phyloP scores from a whole-genome alignment of 1,140 invertebrate genomes.

The Oncopeltus fasciatus region DNA sequence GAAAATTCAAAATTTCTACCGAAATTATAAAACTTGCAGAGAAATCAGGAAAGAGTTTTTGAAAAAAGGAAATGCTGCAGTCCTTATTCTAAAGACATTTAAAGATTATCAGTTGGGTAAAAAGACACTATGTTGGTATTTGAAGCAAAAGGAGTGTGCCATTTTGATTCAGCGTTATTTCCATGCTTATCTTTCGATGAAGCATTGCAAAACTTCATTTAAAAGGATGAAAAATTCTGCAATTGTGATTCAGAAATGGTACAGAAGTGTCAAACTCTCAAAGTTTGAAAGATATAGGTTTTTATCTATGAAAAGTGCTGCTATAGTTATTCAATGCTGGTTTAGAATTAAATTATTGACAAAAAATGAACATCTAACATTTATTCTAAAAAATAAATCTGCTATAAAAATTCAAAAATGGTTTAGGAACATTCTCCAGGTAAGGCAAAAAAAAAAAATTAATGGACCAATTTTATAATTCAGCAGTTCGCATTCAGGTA shows the following conservation, averaged over 20 bases:
- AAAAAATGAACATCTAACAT: neutral
- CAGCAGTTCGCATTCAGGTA: neutral
- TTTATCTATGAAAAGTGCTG: neutral
- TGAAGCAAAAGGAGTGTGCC: neutral
- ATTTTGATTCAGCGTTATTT: neutral
- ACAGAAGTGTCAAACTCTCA: neutral
- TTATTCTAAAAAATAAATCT: neutral
- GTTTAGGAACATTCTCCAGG: neutral
- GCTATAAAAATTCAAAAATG: neutral
- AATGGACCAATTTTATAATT: neutral
- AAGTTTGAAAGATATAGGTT: neutral
- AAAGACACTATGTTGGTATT: neutral
- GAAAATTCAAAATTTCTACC: constrained; percentile 15
- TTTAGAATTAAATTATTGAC: neutral
- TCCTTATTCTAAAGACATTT: neutral
- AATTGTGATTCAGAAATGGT: constrained; percentile 3
- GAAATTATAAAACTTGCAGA: neutral
- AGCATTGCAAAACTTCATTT: neutral
- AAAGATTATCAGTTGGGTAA: neutral
- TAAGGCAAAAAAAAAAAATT: neutral
- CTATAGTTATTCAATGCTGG: neutral
- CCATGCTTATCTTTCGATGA: neutral
- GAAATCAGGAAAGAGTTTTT: neutral
- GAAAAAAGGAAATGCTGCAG: neutral
- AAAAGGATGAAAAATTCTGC: neutral